Base-by-base conservation (phyloP, 1,140 invertebrate species). In the Matsumurasca onukii region DNA sequence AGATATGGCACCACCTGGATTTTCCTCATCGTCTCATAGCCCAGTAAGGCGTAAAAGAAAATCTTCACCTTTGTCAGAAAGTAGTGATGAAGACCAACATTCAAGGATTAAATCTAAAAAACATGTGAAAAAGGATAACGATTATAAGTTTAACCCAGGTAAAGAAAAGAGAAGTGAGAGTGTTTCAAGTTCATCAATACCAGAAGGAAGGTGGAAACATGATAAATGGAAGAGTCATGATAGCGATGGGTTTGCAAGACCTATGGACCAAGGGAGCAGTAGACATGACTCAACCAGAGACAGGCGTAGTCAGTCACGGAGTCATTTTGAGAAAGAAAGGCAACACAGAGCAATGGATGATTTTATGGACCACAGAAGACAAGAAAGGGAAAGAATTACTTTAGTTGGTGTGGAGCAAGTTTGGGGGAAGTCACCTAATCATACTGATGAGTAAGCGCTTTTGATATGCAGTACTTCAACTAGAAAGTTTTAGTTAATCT, bases 331-430 rank as follows among this genome's bases (percentile, higher is more conserved):
- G 17, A 39, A 39, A 48, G 55, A 68, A 13, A 39, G 59, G 31
- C 27, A 68, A 20, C 52, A 59, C 24, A 31, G 25, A 17, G 51
- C 31, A 30, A 68, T 72, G 64, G 73, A 73, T 24, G 70, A 73
- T 25, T 73, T 73, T 24, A 73, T 74, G 73, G 73, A 76, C n/a
- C 52, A 73, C 30, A 77, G 91, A 69, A 78, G 90, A 72, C 83
- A 86, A 73, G 85, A 91, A 69, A 79, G 91, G 57, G 91, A 92
- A 69, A 81, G 85, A 71, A 89, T 93, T 51, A 89, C 90, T 48
- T 81, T 87, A 64, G 78, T 86, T 67, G 89, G 90, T 13, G 84
- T 88, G 3, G 77, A 83, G 1, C 80, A 84, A 66, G 83, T 91
- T 34, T 93, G 91, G 91, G 86, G 85, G 48, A 87, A 88, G 77